These are phyloP conservation scores for Stegodyphus dumicola DNA, from an alignment of 1,140 invertebrate genomes.

Conservation along the genomic window DNA sequence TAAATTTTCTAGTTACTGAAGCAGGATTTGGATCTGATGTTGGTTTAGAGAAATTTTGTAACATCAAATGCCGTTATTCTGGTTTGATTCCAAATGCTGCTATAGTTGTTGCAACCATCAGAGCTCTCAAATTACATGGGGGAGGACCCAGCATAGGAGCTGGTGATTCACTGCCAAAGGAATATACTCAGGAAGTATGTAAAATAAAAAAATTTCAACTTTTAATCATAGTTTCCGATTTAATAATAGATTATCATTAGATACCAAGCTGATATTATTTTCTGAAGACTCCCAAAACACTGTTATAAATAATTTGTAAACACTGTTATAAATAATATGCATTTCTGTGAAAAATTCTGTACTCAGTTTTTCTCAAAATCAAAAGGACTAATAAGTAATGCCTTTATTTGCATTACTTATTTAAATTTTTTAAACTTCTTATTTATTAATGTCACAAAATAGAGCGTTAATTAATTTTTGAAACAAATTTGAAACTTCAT, in stretches of 20 bases:
- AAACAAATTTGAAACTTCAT: too few species aligned
- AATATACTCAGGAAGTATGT: constrained; percentile 78
- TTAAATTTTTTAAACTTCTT: too few species aligned
- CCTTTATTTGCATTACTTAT: too few species aligned
- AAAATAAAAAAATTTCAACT: neutral
- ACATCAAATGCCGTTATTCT: constrained; percentile 96
- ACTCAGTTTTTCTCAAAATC: too few species aligned
- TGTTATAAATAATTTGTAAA: too few species aligned
- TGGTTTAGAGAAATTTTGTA: constrained; percentile 99
- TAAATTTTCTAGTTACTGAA: constrained; percentile 80
- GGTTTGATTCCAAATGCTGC: constrained; percentile 85
- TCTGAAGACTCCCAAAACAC: too few species aligned
- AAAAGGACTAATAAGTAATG: too few species aligned
- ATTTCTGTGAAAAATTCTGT: too few species aligned
- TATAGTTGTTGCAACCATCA: constrained; percentile 91
- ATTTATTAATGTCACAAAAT: too few species aligned
- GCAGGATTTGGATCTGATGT: constrained; percentile 99
- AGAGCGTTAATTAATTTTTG: too few species aligned
- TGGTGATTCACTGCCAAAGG: constrained; percentile 83
- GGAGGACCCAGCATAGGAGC: constrained; percentile 90
- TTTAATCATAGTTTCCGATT: neutral
- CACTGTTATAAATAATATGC: too few species aligned
- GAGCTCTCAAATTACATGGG: constrained; percentile 98
- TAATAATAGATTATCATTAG: neutral
- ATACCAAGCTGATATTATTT: neutral